Conservation (phyloP, 2,113 vertebrate species). For the Phocoena sinus region DNA sequence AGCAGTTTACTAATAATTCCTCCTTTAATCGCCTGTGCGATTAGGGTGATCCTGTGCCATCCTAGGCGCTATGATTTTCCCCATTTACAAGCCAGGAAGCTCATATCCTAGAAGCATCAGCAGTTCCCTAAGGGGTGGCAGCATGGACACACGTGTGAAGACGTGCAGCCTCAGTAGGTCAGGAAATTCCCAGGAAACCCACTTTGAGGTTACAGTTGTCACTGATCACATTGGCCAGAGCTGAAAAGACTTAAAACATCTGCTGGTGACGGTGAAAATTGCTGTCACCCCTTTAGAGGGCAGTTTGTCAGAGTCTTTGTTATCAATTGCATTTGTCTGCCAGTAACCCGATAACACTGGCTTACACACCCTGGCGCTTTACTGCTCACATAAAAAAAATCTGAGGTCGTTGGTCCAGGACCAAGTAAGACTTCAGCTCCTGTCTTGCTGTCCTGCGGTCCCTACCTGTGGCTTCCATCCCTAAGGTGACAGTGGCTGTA, state of each 20-base stretch:
- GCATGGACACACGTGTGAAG: accelerated
- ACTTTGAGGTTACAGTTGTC: accelerated
- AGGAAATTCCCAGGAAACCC: neutral
- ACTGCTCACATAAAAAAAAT: accelerated
- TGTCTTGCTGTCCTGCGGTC: neutral
- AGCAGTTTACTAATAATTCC: accelerated
- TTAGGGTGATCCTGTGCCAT: accelerated
- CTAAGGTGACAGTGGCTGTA: neutral
- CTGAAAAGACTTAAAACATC: accelerated
- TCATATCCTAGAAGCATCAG: accelerated
- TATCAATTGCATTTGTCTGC: accelerated
- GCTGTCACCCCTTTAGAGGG: neutral
- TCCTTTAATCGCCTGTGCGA: accelerated
- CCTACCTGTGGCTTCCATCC: neutral
- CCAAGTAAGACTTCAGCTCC: too few species aligned
- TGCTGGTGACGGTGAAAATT: too few species aligned
- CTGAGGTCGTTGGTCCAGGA: accelerated
- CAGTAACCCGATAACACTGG: accelerated
- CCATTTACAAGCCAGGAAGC: neutral
- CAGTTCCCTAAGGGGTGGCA: accelerated
- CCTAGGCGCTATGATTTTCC: accelerated
- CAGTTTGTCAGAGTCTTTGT: accelerated
- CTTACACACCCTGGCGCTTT: neutral
- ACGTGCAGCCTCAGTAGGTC: neutral
- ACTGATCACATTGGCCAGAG: neutral